Evolutionary conservation across 1,140 invertebrate genomes (phyloP).

Genomic region (Drosophila pruinosa): DNA sequence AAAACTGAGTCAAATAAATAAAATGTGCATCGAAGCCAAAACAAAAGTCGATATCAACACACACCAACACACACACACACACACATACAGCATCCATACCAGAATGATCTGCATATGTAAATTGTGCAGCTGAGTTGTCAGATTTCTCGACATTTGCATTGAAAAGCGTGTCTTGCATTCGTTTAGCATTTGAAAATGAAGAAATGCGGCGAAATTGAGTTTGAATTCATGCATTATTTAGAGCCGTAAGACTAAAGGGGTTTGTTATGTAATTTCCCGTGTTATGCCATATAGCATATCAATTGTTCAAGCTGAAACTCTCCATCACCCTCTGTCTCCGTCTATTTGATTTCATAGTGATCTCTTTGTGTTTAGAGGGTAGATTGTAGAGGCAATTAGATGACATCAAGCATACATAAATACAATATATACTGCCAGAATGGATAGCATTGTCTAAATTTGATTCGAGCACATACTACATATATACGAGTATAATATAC

Average conservation of each 20-base stretch:
- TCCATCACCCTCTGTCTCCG: neutral
- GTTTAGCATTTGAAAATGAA: conserved; percentile 47
- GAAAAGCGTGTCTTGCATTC: conserved; percentile 42
- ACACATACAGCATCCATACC: neutral
- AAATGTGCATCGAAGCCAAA: conserved; percentile 34
- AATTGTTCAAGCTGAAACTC: neutral
- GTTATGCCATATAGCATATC: neutral
- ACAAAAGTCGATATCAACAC: conserved; percentile 17
- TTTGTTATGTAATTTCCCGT: neutral
- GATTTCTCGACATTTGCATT: conserved; percentile 45
- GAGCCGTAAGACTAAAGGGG: conserved; percentile 17
- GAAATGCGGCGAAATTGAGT: conserved; percentile 15
- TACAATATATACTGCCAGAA: conserved; percentile 61
- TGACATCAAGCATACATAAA: conserved; percentile 14
- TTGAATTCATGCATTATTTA: conserved; percentile 31
- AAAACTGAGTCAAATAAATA: conserved; percentile 30
- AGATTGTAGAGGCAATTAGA: neutral
- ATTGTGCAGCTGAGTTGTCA: conserved; percentile 36
- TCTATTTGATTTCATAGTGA: neutral
- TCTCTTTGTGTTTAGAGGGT: neutral
- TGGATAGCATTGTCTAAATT: conserved; percentile 18
- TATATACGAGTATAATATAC: neutral
- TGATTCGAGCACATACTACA: conserved; percentile 11
- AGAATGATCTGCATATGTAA: conserved; percentile 23
- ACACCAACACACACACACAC: neutral